phyloP scores from a whole-genome alignment of 2,888 invertebrate species.

The Copidosoma aretas region DNA sequence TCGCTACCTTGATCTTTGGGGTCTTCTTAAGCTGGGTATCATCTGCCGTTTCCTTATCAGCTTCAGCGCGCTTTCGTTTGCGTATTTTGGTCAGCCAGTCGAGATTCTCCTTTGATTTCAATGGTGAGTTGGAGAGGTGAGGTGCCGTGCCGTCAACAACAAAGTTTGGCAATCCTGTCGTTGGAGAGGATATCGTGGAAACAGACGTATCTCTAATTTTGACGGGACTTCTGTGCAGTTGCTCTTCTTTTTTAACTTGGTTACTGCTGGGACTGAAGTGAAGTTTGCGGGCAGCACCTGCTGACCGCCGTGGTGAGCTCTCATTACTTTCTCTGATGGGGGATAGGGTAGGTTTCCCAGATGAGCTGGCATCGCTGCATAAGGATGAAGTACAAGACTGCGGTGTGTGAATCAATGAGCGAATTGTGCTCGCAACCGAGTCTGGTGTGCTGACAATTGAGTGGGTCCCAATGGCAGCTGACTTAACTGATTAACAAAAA shows the following conservation, averaged over 20 bases:
- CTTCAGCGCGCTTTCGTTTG: constrained; percentile 63
- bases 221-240: constrained; percentile 3
- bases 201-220: constrained; percentile 17
- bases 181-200: constrained; percentile 66
- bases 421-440: background rate
- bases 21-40: no score
- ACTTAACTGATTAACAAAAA: background rate
- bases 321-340: constrained; percentile 55
- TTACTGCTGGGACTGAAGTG: constrained; percentile 59
- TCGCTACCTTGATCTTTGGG: no score
- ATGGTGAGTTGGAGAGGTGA: constrained; percentile 75
- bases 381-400: background rate
- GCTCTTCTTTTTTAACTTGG: background rate
- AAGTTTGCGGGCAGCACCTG: constrained; percentile 63
- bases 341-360: constrained; percentile 47
- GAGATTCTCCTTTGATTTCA: constrained; percentile 69
- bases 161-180: constrained; percentile 78
- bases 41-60: no score
- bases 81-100: constrained; percentile 77
- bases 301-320: constrained; percentile 55
- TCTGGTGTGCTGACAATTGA: background rate
- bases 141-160: constrained; percentile 80
- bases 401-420: background rate
- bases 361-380: background rate
- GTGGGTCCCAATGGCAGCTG: background rate